phyloP scores from a whole-genome alignment of 2,113 vertebrate genomes.

The Cisticola juncidis region DNA sequence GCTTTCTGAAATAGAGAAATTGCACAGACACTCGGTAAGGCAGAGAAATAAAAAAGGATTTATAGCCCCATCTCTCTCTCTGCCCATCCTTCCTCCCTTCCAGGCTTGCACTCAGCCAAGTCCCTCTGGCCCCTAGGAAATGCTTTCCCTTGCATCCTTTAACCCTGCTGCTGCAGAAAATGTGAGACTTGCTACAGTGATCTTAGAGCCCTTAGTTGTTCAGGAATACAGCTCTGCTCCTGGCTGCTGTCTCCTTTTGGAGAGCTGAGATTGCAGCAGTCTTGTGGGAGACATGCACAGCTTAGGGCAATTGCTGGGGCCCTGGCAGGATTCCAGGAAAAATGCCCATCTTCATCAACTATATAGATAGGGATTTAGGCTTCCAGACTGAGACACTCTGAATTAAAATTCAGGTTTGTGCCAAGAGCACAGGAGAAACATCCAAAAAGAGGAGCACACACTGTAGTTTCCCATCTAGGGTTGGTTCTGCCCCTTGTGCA shows the following conservation, averaged over 20 bases:
- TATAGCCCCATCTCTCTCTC: neutral
- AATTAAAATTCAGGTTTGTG: neutral
- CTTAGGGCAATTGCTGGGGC: neutral
- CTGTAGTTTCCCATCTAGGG: neutral
- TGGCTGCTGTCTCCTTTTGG: neutral
- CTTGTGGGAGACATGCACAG: neutral
- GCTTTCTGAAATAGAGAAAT: neutral
- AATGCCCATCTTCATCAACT: neutral
- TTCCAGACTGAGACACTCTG: neutral
- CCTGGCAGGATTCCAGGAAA: neutral
- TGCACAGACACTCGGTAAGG: neutral
- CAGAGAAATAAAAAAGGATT: constrained; percentile 17
- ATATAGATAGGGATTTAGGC: neutral
- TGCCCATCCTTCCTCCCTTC: neutral
- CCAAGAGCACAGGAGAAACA: neutral
- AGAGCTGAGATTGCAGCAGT: neutral
- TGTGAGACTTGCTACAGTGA: neutral
- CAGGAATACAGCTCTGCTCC: neutral
- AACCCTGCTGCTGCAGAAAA: neutral
- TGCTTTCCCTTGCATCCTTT: neutral
- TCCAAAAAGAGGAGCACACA: neutral
- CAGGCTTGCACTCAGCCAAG: neutral
- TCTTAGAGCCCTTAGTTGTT: neutral
- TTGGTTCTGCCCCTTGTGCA: neutral
- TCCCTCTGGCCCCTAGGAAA: neutral